Conservation (phyloP, 2,888 invertebrate genomes). For the Cosmia pyralina region DNA sequence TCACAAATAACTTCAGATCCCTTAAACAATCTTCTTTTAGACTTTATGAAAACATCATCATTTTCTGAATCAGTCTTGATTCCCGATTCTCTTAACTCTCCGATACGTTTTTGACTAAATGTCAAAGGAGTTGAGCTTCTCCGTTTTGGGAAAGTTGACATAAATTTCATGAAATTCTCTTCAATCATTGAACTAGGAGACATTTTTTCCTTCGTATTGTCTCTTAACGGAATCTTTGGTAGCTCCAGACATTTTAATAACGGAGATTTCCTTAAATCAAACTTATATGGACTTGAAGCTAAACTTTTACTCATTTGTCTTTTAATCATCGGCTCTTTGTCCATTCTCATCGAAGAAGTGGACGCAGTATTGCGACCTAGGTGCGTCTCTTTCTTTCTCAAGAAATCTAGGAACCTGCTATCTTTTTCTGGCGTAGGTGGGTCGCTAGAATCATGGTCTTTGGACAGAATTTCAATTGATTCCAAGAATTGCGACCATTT, state of each 20-base stretch:
- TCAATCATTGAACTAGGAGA: constrained; percentile 70
- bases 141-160: constrained; percentile 77
- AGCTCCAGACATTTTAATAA: constrained; percentile 79
- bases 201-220: constrained; percentile 60
- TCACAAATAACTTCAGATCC: constrained; percentile 76
- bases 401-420: constrained; percentile 73
- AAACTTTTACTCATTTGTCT: constrained; percentile 74
- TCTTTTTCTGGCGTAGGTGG: constrained; percentile 72
- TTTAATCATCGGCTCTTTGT: constrained; percentile 44
- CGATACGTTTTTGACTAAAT: constrained; percentile 72
- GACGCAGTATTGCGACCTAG: constrained; percentile 65
- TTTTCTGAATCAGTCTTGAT: constrained; percentile 83
- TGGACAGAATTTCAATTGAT: constrained; percentile 74
- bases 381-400: constrained; percentile 71
- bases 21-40: constrained; percentile 45
- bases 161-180: constrained; percentile 76
- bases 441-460: constrained; percentile 75
- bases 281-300: constrained; percentile 77
- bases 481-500: constrained; percentile 81
- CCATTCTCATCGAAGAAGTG: constrained; percentile 68
- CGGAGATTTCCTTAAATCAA: constrained; percentile 73
- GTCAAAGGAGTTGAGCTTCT: constrained; percentile 81
- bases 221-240: constrained; percentile 71
- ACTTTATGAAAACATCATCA: constrained; percentile 72
- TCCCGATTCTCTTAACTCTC: constrained; percentile 76